Evolutionary conservation across 2,113 vertebrate species (phyloP), one percentile per base, ranked within the genome.

Genomic region (Percopsis transmontana): DNA sequence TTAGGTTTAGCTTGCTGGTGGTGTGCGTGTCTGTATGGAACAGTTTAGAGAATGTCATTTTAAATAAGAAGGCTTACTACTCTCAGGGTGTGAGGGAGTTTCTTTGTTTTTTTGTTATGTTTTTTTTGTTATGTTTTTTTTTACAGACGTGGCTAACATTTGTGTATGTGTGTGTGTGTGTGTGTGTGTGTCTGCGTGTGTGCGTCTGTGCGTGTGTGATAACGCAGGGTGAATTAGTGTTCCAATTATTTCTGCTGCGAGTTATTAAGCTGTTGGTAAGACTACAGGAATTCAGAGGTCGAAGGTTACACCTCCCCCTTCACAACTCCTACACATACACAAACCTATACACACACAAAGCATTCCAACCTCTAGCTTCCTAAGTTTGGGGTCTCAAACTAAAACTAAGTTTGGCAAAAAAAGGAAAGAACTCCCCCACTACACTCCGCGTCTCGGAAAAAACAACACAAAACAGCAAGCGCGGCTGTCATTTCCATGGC

Each of bases 171-270:
- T 48, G 58, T 67, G 61, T 20, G 52, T 65, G n/a, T 0, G 24
- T 21, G 53, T 57, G 62, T 58, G 54, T 70, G 58, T 21, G 54
- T 64, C 21, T 20, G 57, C 60, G 50, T 61, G 18, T 66, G n/a
- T 52, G 47, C 27, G 45, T 23, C 62, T 58, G 15, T 40, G 47
- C n/a, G 33, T 50, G 61, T 38, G 14, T 16, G 44, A 15, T 14
- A 1, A 7, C 51, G 20, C 7, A 1, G 65, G 27, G 62, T 66
- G 77, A 78, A 83, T 88, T 81, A 81, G 68, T 71, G 15, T 70
- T 74, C 44, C 72, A 85, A 81, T 89, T 86, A 83, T 86, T 85
- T 89, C 76, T 80, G 72, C 86, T 85, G 81, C 74, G 81, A 90
- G 66, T 85, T 70, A 87, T 87, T 86, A 84, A 76, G 63, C 82